phyloP scores from a whole-genome alignment of 1,140 invertebrate genomes.

The Drosophila nigrodunni region DNA sequence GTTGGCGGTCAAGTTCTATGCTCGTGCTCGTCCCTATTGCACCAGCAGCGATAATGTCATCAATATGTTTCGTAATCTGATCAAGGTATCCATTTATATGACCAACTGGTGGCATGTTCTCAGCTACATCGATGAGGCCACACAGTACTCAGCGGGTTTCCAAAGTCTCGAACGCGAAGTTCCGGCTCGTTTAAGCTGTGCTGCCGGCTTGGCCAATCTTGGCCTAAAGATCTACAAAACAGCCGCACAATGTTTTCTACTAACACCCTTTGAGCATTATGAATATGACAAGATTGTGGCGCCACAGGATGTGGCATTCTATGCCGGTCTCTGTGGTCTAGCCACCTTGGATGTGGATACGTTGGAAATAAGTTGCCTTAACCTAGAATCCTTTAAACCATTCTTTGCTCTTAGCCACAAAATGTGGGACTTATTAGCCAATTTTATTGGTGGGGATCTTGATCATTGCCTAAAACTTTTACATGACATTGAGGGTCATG shows the following conservation, averaged over 20 bases:
- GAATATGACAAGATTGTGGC: constrained; percentile 64
- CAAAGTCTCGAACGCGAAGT: constrained; percentile 36
- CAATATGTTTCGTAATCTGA: constrained; percentile 62
- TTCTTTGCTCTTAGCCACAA: constrained; percentile 49
- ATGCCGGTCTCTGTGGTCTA: constrained; percentile 56
- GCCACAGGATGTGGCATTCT: constrained; percentile 54
- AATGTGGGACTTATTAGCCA: constrained; percentile 39
- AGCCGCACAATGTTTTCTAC: constrained; percentile 57
- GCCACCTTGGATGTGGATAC: constrained; percentile 51
- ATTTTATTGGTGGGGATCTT: constrained; percentile 31
- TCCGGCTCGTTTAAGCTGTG: constrained; percentile 54
- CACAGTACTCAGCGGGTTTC: constrained; percentile 58
- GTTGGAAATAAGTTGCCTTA: constrained; percentile 29
- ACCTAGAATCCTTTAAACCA: constrained; percentile 46
- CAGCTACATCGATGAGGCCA: constrained; percentile 70
- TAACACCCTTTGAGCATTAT: constrained; percentile 44
- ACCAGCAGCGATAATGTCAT: constrained; percentile 68
- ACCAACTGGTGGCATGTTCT: constrained; percentile 71
- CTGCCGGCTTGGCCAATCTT: constrained; percentile 60
- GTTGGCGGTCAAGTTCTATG: constrained; percentile 63
- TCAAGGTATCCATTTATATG: constrained; percentile 67
- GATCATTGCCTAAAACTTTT: constrained; percentile 33
- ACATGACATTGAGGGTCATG: constrained; percentile 38
- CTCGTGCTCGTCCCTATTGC: constrained; percentile 60
- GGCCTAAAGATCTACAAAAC: constrained; percentile 61